Conservation (phyloP, 2,888 invertebrate genomes). For the Anthophora plumipes region DNA sequence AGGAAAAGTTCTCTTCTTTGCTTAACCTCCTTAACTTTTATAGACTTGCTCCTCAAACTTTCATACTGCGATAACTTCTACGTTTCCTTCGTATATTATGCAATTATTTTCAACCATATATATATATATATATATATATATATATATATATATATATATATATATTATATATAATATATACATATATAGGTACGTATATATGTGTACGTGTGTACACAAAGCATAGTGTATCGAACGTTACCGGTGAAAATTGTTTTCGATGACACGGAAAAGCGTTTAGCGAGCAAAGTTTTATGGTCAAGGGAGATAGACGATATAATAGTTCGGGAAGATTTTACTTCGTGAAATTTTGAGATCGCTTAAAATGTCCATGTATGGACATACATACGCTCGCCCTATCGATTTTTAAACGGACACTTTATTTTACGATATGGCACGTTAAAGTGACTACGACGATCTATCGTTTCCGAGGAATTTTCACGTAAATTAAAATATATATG, state of each 20-base stretch:
- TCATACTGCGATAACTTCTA: conserved; percentile 58
- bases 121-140: too few species aligned
- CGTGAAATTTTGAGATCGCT: conserved; percentile 14
- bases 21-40: conserved; percentile 67
- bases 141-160: too few species aligned
- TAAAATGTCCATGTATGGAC: not conserved
- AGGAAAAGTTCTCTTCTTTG: conserved; percentile 61
- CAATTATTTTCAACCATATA: conserved; percentile 59
- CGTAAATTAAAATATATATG: not conserved
- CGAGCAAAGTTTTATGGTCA: not conserved
- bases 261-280: conserved; percentile 24
- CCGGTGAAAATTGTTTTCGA: conserved; percentile 45
- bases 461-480: conserved; percentile 8
- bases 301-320: not conserved
- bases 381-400: too few species aligned
- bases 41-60: conserved; percentile 53
- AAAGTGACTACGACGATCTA: not conserved
- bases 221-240: conserved; percentile 3
- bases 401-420: conserved; percentile 1
- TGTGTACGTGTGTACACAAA: not conserved
- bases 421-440: not conserved
- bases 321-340: conserved; percentile 4
- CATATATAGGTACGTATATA: not conserved
- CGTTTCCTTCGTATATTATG: conserved; percentile 43
- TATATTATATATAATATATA: too few species aligned